phyloP scores from a whole-genome alignment of 2,888 invertebrate genomes.

The Zaprionus lineosus region DNA sequence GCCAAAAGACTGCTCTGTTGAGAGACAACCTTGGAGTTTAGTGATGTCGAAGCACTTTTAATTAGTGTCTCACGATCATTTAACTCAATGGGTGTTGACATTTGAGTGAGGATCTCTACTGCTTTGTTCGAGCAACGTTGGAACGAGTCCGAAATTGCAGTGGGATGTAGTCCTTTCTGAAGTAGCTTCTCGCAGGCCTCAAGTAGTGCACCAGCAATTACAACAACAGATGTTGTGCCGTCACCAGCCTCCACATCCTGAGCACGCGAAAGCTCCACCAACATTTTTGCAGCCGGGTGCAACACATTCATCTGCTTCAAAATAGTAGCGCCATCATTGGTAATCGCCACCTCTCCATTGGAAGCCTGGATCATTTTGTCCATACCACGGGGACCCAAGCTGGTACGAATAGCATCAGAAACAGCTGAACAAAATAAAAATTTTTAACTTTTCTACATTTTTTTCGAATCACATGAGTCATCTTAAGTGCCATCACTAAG shows the following conservation, averaged over 20 bases:
- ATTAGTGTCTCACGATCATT: constrained; percentile 93
- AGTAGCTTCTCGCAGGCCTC: constrained; percentile 97
- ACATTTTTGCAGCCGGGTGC: constrained; percentile 99
- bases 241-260: constrained; percentile 99
- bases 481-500: constrained; percentile 52
- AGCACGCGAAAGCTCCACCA: constrained; percentile 98
- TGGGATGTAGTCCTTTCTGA: constrained; percentile 97
- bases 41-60: constrained; percentile 97
- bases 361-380: constrained; percentile 99
- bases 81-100: constrained; percentile 94
- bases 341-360: constrained; percentile 99
- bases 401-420: constrained; percentile 98
- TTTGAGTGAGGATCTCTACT: constrained; percentile 88
- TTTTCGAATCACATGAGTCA: constrained; percentile 67
- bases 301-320: constrained; percentile 99
- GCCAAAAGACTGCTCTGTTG: constrained; percentile 98
- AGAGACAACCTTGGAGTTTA: constrained; percentile 99
- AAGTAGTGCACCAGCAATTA: constrained; percentile 97
- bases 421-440: constrained; percentile 88
- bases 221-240: constrained; percentile 99
- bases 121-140: constrained; percentile 86
- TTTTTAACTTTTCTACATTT: not conserved
- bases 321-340: constrained; percentile 99
- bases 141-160: constrained; percentile 98
- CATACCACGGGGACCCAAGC: constrained; percentile 99